Conservation (phyloP, 1,140 invertebrate genomes). For the Tribolium castaneum region DNA sequence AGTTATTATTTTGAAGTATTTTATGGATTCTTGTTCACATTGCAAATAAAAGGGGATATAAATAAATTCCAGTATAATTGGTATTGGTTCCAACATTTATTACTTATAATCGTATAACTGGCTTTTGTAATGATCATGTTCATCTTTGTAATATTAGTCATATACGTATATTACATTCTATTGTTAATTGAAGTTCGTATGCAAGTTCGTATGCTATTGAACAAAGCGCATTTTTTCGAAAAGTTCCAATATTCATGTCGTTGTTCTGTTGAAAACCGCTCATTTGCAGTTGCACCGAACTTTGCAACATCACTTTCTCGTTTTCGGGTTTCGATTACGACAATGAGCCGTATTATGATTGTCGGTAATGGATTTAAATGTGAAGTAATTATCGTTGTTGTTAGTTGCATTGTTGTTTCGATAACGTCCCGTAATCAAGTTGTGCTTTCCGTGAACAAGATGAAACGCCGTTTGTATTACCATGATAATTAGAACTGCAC, state of each 20-base stretch:
- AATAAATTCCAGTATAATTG: background rate
- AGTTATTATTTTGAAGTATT: too few relatives aligned
- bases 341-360: slow-evolving; percentile 7
- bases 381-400: slow-evolving; percentile 20
- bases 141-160: background rate
- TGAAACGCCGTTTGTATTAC: slow-evolving; percentile 10
- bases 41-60: background rate
- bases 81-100: background rate
- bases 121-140: background rate
- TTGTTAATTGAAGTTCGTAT: too few relatives aligned
- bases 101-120: background rate
- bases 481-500: slow-evolving; percentile 22
- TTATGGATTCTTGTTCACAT: too few relatives aligned
- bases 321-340: slow-evolving; percentile 3
- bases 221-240: background rate
- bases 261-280: background rate
- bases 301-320: background rate
- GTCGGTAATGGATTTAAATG: slow-evolving; percentile 28
- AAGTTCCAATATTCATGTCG: background rate
- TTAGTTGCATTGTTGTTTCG: background rate
- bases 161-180: background rate
- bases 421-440: slow-evolving; percentile 18
- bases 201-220: background rate
- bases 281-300: background rate
- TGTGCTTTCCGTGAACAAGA: slow-evolving; percentile 21